Evolutionary conservation across 2,113 vertebrate species (phyloP).

Genomic region (Apistogramma diplotaenia): DNA sequence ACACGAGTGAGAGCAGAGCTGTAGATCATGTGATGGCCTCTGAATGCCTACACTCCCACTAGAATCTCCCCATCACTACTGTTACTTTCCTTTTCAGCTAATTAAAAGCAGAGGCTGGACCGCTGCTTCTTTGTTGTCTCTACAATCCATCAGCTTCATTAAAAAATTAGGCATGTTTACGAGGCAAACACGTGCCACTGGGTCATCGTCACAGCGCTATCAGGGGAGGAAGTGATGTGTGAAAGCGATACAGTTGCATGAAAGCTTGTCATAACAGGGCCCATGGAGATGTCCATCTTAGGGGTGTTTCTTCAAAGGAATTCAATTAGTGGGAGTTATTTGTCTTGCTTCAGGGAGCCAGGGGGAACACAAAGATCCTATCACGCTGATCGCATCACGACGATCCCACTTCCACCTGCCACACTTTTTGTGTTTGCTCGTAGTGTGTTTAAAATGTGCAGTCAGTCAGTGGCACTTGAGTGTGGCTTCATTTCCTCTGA

Average conservation of each 20-base stretch:
- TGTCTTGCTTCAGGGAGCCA: conserved; percentile 25
- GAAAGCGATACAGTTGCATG: conserved; percentile 24
- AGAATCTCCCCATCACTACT: neutral
- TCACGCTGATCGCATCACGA: conserved; percentile 4
- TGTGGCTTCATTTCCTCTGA: conserved; percentile 38
- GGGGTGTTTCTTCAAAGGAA: conserved; percentile 39
- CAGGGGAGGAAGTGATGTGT: conserved; percentile 35
- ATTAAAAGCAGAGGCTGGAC: neutral
- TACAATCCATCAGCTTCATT: neutral
- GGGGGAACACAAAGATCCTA: conserved; percentile 21
- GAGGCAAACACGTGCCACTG: neutral
- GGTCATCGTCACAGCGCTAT: neutral
- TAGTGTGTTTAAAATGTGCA: neutral
- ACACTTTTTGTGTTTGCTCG: neutral
- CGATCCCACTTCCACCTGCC: conserved; percentile 30
- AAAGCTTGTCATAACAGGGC: conserved; percentile 17
- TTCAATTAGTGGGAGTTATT: conserved; percentile 57
- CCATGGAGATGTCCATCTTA: conserved; percentile 23
- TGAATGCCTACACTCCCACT: neutral
- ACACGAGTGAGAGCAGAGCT: conserved; percentile 11
- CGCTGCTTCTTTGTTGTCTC: neutral
- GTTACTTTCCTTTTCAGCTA: neutral
- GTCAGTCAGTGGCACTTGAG: neutral
- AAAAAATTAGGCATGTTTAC: neutral
- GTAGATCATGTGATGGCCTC: conserved; percentile 22